A percentile compares a stretch with the other conserved stretches of the same genome.
These are phyloP conservation scores for Myotis yumanensis DNA, from an alignment of 2,113 vertebrate genomes.

Conservation along the genomic window DNA sequence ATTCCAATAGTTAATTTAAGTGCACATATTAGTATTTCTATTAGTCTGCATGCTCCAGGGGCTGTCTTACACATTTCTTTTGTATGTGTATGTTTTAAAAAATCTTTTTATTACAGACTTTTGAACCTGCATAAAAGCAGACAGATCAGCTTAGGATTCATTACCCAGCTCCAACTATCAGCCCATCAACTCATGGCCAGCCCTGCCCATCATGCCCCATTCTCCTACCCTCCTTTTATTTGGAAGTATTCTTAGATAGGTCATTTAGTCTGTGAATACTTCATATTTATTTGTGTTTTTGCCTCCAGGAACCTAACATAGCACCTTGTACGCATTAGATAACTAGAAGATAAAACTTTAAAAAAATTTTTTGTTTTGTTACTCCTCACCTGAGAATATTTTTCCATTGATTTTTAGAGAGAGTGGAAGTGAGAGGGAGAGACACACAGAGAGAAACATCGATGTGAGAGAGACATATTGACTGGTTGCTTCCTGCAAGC, in stretches of 20 bases:
- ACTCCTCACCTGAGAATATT: no score
- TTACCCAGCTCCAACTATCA: background rate
- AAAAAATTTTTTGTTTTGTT: no score
- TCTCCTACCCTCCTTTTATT: background rate
- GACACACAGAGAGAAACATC: no score
- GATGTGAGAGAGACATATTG: no score
- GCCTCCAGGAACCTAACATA: background rate
- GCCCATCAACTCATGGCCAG: background rate
- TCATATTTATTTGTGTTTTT: background rate
- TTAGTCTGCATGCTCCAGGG: background rate
- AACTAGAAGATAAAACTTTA: background rate
- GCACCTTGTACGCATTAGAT: background rate
- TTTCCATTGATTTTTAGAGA: no score
- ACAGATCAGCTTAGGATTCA: background rate
- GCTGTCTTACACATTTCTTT: background rate
- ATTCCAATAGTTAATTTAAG: background rate
- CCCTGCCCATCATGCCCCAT: background rate
- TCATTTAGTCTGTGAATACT: constrained; percentile 12
- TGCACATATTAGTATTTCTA: background rate
- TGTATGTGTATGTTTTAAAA: background rate
- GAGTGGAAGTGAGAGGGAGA: no score
- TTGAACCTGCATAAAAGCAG: background rate
- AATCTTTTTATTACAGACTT: background rate
- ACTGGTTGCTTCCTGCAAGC: no score
- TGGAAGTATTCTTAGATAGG: background rate